Conservation (phyloP, 2,113 vertebrate genomes). For the Paracanthobrama guichenoti region DNA sequence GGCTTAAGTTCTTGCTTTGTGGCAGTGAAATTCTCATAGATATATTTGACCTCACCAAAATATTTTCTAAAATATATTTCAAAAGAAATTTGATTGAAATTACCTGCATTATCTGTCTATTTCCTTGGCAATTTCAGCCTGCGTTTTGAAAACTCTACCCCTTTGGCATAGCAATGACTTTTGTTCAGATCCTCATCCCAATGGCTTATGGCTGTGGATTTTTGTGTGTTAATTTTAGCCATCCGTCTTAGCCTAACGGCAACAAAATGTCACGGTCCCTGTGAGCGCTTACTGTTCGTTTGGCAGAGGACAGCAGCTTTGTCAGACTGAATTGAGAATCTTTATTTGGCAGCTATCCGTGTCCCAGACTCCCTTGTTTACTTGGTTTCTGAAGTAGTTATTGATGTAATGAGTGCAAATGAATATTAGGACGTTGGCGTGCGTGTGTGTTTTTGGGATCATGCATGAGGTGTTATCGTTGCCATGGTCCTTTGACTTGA, state of each 20-base stretch:
- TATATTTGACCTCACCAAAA: background rate
- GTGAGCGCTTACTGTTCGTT: constrained; percentile 22
- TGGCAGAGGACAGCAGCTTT: constrained; percentile 25
- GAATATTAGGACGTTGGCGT: constrained; percentile 33
- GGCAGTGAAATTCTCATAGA: background rate
- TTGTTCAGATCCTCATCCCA: constrained; percentile 22
- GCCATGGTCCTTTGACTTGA: constrained; percentile 42
- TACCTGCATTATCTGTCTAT: background rate
- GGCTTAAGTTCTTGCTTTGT: no score
- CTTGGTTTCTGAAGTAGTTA: constrained; percentile 36
- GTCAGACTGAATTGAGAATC: constrained; percentile 32
- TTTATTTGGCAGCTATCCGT: constrained; percentile 25
- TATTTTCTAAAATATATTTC: background rate
- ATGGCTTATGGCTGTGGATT: background rate
- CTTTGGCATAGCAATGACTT: background rate
- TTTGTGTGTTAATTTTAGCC: constrained; percentile 21
- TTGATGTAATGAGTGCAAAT: constrained; percentile 44
- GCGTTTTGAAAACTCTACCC: background rate
- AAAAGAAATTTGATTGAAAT: background rate
- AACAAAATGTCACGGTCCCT: constrained; percentile 30
- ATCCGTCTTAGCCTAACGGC: constrained; percentile 25
- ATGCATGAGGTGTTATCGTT: constrained; percentile 30
- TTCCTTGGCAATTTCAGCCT: background rate
- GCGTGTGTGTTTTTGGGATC: constrained; percentile 38
- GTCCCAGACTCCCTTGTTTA: constrained; percentile 43